These are phyloP conservation scores for Agrenia bidenticulata DNA, from an alignment of 2,888 invertebrate genomes.

Conservation along the genomic window DNA sequence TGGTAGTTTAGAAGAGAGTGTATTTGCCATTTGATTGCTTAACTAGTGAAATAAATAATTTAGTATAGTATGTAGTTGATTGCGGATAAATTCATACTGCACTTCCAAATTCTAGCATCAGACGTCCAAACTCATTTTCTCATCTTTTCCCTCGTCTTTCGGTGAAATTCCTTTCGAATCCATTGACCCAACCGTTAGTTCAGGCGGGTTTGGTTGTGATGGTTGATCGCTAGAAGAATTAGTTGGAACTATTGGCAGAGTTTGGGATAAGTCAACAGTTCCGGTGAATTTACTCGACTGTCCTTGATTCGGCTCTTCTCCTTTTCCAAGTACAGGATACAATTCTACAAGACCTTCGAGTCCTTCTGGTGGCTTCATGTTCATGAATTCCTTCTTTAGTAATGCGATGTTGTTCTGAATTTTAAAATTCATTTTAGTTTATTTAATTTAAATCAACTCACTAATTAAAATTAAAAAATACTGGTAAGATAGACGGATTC, in stretches of 20 bases:
- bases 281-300: conserved; percentile 6
- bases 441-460: background rate
- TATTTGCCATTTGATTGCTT: too few species aligned
- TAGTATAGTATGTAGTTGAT: too few species aligned
- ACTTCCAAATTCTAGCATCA: conserved; percentile 4
- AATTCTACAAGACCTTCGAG: conserved; percentile 66
- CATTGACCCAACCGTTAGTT: background rate
- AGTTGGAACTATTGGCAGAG: background rate
- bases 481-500: too few species aligned
- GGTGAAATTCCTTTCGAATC: background rate
- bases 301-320: conserved; percentile 1
- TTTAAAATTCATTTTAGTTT: too few species aligned
- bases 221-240: background rate
- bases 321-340: background rate
- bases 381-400: conserved; percentile 80
- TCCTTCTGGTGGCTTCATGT: conserved; percentile 76
- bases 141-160: conserved; percentile 32
- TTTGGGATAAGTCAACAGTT: background rate
- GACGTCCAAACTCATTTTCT: conserved; percentile 45
- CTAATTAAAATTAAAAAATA: background rate
- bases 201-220: too few species aligned
- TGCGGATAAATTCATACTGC: too few species aligned
- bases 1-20: too few species aligned
- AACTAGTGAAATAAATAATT: too few species aligned
- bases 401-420: conserved; percentile 75